These are phyloP conservation scores for Ptychochromis oligacanthus DNA, from an alignment of 2,113 vertebrate genomes.

Conservation along the genomic window DNA sequence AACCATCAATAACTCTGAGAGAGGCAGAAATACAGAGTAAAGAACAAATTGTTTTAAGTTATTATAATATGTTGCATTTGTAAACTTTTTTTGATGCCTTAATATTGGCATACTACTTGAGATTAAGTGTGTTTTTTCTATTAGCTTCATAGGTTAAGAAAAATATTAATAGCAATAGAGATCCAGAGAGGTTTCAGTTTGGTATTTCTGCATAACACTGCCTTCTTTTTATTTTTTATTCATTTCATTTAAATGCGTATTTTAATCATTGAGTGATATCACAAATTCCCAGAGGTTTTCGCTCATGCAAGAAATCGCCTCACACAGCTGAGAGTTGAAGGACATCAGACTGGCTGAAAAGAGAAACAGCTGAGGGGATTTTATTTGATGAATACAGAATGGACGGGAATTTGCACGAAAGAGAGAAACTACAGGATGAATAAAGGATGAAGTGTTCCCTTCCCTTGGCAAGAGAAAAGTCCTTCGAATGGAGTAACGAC, in stretches of 20 bases:
- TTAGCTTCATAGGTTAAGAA: background rate
- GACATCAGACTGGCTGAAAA: slow-evolving; percentile 16
- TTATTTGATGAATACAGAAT: slow-evolving; percentile 29
- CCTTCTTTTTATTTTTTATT: background rate
- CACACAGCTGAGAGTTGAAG: slow-evolving; percentile 12
- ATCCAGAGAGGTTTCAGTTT: background rate
- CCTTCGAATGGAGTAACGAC: slow-evolving; percentile 48
- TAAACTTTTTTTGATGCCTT: background rate
- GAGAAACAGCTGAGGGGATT: slow-evolving; percentile 27
- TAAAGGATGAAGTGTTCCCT: slow-evolving; percentile 24
- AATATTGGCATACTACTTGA: background rate
- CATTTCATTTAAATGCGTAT: slow-evolving; percentile 17
- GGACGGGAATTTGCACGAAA: slow-evolving; percentile 19
- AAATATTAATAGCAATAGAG: background rate
- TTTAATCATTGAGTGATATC: background rate
- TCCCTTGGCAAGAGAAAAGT: slow-evolving; percentile 32
- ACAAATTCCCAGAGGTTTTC: background rate
- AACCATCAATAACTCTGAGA: background rate
- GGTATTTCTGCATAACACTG: background rate
- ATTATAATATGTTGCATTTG: background rate
- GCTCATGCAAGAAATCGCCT: background rate
- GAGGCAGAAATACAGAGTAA: background rate
- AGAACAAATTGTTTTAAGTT: background rate
- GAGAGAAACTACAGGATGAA: slow-evolving; percentile 38
- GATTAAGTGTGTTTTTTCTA: background rate